Evolutionary conservation across 2,113 vertebrate genomes (phyloP).

Genomic region (Thinocorus orbignyianus): DNA sequence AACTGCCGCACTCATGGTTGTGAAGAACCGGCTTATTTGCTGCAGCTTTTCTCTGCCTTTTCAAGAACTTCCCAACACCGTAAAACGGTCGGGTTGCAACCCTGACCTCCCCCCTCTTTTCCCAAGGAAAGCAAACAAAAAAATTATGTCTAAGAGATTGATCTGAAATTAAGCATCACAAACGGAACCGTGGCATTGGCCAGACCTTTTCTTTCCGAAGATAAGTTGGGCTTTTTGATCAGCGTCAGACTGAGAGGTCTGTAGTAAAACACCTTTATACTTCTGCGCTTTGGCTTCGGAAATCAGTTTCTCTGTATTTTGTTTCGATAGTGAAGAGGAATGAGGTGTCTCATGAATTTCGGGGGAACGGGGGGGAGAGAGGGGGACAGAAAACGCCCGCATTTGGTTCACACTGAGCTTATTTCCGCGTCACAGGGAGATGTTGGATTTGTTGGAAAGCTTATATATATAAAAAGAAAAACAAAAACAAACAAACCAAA

Average conservation of each 20-base stretch:
- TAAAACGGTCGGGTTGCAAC: not conserved
- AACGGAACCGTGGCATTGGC: not conserved
- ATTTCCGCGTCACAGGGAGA: conserved; percentile 28
- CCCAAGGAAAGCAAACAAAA: not conserved
- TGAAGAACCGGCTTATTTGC: not conserved
- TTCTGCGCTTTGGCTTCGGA: conserved; percentile 51
- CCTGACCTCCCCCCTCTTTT: not conserved
- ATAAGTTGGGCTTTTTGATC: conserved; percentile 1
- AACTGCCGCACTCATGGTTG: not conserved
- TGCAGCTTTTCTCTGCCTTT: not conserved
- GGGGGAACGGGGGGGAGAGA: not conserved
- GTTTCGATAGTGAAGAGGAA: not conserved
- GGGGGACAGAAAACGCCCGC: not conserved
- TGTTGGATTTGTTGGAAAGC: not conserved
- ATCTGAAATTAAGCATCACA: conserved; percentile 4
- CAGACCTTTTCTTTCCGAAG: conserved; percentile 11
- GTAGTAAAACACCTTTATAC: conserved; percentile 62
- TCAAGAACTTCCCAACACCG: not conserved
- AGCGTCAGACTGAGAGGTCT: conserved; percentile 57
- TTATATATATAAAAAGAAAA: not conserved
- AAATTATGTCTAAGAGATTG: not conserved
- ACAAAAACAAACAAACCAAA: not conserved
- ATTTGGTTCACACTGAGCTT: conserved; percentile 7
- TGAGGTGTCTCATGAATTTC: not conserved
- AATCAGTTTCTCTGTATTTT: conserved; percentile 53